These are phyloP conservation scores for Pegoplata infirma DNA, from an alignment of 2,888 invertebrate species.

Conservation along the genomic window DNA sequence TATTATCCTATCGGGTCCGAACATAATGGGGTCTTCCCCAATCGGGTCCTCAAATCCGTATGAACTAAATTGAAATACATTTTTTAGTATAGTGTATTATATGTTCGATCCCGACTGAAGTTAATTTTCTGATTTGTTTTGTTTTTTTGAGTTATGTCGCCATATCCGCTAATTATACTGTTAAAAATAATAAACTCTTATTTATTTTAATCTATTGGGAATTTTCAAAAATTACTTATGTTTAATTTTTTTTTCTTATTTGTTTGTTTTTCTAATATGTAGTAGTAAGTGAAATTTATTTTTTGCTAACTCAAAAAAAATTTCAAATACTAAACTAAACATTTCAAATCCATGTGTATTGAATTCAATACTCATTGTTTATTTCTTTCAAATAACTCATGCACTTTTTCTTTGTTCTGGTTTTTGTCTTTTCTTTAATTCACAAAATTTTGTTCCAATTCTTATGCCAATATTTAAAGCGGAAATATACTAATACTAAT, in stretches of 20 bases:
- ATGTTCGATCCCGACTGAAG: too few relatives aligned
- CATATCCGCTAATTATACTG: constrained; percentile 50
- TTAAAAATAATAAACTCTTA: constrained; percentile 21
- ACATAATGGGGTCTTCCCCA: too few relatives aligned
- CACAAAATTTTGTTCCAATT: constrained; percentile 17
- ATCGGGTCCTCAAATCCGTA: too few relatives aligned
- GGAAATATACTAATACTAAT: constrained; percentile 31
- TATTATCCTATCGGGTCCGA: too few relatives aligned
- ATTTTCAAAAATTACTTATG: background rate
- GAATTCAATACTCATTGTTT: background rate
- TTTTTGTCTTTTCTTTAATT: too few relatives aligned
- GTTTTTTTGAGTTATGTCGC: constrained; percentile 15
- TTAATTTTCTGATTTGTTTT: too few relatives aligned
- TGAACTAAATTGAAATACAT: too few relatives aligned
- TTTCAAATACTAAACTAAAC: background rate
- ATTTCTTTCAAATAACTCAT: background rate
- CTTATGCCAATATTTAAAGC: constrained; percentile 5
- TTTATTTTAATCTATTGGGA: background rate
- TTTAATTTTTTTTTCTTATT: constrained; percentile 12
- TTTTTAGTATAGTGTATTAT: too few relatives aligned
- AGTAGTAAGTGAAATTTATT: background rate
- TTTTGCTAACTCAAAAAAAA: background rate
- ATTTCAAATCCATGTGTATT: background rate
- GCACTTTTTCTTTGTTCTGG: background rate
- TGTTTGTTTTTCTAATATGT: constrained; percentile 6